Evolutionary conservation across 2,888 invertebrate genomes (phyloP).

Genomic region (Cynaeus angustus): DNA sequence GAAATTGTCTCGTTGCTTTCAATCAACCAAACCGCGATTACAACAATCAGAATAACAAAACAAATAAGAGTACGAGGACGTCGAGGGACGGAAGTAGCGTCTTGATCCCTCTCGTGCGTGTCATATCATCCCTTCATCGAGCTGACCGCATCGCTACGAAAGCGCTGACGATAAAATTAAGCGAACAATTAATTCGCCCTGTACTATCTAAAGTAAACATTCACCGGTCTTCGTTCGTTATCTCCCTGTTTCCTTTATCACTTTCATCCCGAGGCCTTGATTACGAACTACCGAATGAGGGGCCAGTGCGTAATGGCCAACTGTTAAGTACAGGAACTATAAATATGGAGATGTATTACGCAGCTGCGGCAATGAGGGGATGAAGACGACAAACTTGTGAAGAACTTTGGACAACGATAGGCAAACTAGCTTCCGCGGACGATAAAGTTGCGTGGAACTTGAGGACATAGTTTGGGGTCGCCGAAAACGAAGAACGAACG

Average conservation of each 20-base stretch:
- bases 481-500: no score
- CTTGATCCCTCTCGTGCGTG: constrained; percentile 41
- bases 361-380: constrained; percentile 14
- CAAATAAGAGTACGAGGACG: background rate
- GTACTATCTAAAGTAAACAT: constrained; percentile 59
- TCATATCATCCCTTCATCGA: constrained; percentile 50
- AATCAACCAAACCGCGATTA: no score
- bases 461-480: no score
- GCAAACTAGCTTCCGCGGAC: no score
- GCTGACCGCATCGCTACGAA: constrained; percentile 48
- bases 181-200: constrained; percentile 62
- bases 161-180: constrained; percentile 62
- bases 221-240: constrained; percentile 55
- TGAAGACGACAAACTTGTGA: constrained; percentile 13
- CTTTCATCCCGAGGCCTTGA: constrained; percentile 45
- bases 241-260: constrained; percentile 53
- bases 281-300: constrained; percentile 31
- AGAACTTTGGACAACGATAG: constrained; percentile 4
- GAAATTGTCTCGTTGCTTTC: no score
- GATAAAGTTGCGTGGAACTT: no score
- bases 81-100: background rate
- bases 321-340: constrained; percentile 50
- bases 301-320: constrained; percentile 47
- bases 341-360: constrained; percentile 49
- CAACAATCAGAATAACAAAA: background rate